Evolutionary conservation across 2,797 vertebrate species (phyloP), one percentile per base, ranked within the genome.

Genomic region (Schizothorax lantsangensis): DNA sequence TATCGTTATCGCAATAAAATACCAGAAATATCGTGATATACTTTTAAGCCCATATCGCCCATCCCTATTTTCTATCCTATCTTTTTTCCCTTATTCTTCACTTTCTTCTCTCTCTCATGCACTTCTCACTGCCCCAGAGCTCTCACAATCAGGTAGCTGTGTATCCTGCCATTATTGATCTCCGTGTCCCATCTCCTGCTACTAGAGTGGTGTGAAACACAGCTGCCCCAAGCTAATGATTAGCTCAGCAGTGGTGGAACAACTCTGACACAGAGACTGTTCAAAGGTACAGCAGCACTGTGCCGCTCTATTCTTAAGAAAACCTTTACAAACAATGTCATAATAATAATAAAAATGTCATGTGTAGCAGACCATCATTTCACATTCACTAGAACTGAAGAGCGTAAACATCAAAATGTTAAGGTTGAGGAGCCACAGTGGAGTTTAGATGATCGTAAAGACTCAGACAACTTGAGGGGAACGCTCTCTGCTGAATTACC

Each of bases 211-310:
- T 79, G 84, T 79, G 26, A 84, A 62, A 75, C 54, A 52, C 33
- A 74, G 75, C 23, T 85, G 82, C 49, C 45, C 74, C 62, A 52
- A 85, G 87, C 57, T 87, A 88, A 83, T 85, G 72, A 88, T 88
- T 88, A 90, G 68, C 83, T 66, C 71, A 78, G 84, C 30, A 19
- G 59, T 9, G 6, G n/a, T 40, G 86, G 21, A 80, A 71, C 40
- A 45, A 69, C 40, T 33, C n/a, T n/a, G 64, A 78, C 81, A 45
- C 49, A 49, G 36, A 30, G 36, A 30, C 73, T 11, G 75, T 75
- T 83, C 84, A 88, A 88, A 88, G 84, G 84, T 83, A 64, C 54
- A 57, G 40, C 12, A 9, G n/a, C 15, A 81, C 19, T 54, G n/a
- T 79, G 59, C 2, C n/a, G 19, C 52, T 45, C 26, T 45, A 47